Evolutionary conservation across 1,140 invertebrate species (phyloP), one percentile per base, ranked within the genome.

Genomic region (Macrostomum lignano): DNA sequence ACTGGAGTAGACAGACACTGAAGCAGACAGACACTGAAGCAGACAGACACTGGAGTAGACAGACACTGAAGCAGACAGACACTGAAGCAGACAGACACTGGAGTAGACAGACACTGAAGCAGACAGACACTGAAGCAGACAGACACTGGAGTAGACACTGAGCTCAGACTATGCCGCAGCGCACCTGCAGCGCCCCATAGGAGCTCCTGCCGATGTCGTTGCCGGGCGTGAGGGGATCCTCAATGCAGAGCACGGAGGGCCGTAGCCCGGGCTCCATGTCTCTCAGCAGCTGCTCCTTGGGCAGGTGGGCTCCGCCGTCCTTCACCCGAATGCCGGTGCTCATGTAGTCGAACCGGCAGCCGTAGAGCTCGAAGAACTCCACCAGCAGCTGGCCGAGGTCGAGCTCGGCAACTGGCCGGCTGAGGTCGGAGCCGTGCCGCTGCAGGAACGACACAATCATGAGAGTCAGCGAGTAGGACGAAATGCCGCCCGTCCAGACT

Each of bases 401-500:
- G 9, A 28, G 15, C 37, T 50, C 1, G 47, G 50, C 25, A 47
- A 49, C 36, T 42, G 19, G 19, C 15, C 19, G 4, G 19, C 19
- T 9, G 15, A 28, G 19, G 19, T 9, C 3, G 19, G 19, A 28
- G 19, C 3, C 15, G 28, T 49, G 42, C 51, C 74, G 72, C 67
- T 91, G 81, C 38, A 94, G 65, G 61, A 93, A 96, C 63, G 78
- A 86, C 56, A 94, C 78, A 46, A 77, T 79, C 73, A 96, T 81
- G 35, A 96, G 68, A 54, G 94, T 91, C 40, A 98, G 68, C 51
- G 81, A 82, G 60, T 98, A 98, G 24, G 84, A 94, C 40, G 81
- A 84, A 46, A 96, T 88, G 51, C 88, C 88, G 42, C 88, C 84
- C 31, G 81, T 91, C 61, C 88, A 96, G 30, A 94, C 86, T 68